Evolutionary conservation across 2,113 vertebrate species (phyloP).

Genomic region (Paraplagusia blochii): DNA sequence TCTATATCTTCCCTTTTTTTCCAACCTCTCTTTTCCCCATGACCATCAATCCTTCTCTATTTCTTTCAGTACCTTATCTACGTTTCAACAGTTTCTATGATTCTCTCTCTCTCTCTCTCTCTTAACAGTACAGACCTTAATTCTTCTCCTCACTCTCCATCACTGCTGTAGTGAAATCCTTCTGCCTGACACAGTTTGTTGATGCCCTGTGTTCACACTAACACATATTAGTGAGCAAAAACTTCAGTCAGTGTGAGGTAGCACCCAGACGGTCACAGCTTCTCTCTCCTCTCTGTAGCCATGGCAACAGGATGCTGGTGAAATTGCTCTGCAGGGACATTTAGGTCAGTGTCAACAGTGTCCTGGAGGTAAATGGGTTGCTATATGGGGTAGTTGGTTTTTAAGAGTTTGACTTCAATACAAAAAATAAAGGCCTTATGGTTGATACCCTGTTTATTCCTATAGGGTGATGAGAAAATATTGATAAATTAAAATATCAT

Average conservation of each 20-base stretch:
- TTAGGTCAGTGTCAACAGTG: constrained; percentile 43
- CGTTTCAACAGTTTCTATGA: constrained; percentile 17
- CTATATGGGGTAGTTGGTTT: constrained; percentile 4
- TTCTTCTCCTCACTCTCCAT: not conserved
- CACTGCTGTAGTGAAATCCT: not conserved
- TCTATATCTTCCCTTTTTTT: constrained; percentile 35
- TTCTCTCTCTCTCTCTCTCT: constrained; percentile 6
- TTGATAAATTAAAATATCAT: too few relatives aligned
- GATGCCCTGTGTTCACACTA: constrained; percentile 14
- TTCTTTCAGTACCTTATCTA: constrained; percentile 29
- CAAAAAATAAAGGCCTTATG: too few relatives aligned
- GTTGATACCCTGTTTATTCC: too few relatives aligned
- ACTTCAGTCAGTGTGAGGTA: constrained; percentile 22
- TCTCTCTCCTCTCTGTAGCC: constrained; percentile 29
- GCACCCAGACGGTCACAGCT: constrained; percentile 20
- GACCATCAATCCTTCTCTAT: constrained; percentile 30
- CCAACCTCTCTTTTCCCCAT: constrained; percentile 9
- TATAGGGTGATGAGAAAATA: too few relatives aligned
- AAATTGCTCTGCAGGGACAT: constrained; percentile 43
- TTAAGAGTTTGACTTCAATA: too few relatives aligned
- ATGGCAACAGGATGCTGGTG: constrained; percentile 52
- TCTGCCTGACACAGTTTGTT: constrained; percentile 3
- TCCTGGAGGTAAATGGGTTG: constrained; percentile 11
- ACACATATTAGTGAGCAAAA: constrained; percentile 3
- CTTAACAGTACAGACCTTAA: not conserved